phyloP scores from a whole-genome alignment of 2,113 vertebrate species.

The Anolis carolinensis region DNA sequence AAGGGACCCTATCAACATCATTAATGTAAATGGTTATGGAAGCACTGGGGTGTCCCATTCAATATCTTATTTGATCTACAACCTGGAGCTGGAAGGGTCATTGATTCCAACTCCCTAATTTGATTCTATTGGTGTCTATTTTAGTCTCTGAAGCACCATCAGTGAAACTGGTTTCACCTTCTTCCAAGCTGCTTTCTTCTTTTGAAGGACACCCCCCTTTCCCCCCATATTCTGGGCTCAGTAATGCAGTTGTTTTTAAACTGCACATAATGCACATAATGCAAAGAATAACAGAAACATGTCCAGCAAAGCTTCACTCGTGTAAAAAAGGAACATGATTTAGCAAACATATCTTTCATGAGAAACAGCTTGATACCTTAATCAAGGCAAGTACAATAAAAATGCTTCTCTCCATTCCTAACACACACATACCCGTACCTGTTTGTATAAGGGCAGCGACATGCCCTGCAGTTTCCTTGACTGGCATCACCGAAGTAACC shows the following conservation, averaged over 20 bases:
- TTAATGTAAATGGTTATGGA: background rate
- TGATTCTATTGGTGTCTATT: too few species aligned
- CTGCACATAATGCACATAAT: too few species aligned
- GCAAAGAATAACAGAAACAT: background rate
- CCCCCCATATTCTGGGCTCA: background rate
- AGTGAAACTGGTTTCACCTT: too few species aligned
- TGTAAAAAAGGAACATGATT: background rate
- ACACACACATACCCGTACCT: conserved; percentile 74
- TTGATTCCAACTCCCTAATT: too few species aligned
- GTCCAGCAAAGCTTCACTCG: background rate
- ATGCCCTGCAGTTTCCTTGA: conserved; percentile 79
- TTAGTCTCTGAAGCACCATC: too few species aligned
- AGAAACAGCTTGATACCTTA: background rate
- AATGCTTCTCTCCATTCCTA: background rate
- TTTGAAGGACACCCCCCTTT: background rate
- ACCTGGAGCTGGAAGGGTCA: too few species aligned
- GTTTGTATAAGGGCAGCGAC: conserved; percentile 87
- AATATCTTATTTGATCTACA: background rate
- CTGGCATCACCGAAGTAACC: conserved; percentile 84
- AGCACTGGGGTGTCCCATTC: background rate
- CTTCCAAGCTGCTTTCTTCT: background rate
- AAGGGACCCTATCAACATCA: background rate
- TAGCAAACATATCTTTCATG: background rate
- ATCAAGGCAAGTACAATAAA: background rate
- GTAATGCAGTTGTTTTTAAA: background rate